Evolutionary conservation across 2,113 vertebrate species (phyloP).

Genomic region (Thomomys bottae): DNA sequence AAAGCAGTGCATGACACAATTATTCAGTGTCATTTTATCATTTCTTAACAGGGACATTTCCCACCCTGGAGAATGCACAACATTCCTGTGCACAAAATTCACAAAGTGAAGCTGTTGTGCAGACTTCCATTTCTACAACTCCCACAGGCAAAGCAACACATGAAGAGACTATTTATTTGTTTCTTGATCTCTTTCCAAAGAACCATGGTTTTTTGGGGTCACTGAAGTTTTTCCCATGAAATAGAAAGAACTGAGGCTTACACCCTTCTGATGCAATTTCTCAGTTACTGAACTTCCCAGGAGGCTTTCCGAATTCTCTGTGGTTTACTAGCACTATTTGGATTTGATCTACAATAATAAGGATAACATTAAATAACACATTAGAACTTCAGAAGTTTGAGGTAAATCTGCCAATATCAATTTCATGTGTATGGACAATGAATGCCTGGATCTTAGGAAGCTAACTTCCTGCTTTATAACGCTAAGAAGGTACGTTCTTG

Average conservation of each 20-base stretch:
- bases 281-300: conserved; percentile 41
- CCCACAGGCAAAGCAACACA: conserved; percentile 19
- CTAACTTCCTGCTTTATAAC: neutral
- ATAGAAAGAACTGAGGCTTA: conserved; percentile 48
- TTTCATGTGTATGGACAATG: neutral
- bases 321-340: conserved; percentile 30
- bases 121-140: conserved; percentile 35
- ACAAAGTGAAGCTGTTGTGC: conserved; percentile 22
- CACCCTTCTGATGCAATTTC: conserved; percentile 41
- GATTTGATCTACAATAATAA: neutral
- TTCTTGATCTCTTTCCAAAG: conserved; percentile 67
- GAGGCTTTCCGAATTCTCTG: conserved; percentile 56
- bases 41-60: neutral
- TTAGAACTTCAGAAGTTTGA: neutral
- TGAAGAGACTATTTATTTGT: conserved; percentile 65
- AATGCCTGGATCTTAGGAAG: neutral
- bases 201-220: conserved; percentile 53
- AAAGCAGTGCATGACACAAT: neutral
- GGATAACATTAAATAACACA: conserved; percentile 18
- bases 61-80: neutral
- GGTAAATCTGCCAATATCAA: neutral
- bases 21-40: neutral
- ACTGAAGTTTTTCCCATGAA: conserved; percentile 63
- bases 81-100: neutral
- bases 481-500: neutral